Evolutionary conservation across 2,888 invertebrate genomes (phyloP), one percentile per base, ranked within the genome.

Genomic region (Criorhina ranunculi): DNA sequence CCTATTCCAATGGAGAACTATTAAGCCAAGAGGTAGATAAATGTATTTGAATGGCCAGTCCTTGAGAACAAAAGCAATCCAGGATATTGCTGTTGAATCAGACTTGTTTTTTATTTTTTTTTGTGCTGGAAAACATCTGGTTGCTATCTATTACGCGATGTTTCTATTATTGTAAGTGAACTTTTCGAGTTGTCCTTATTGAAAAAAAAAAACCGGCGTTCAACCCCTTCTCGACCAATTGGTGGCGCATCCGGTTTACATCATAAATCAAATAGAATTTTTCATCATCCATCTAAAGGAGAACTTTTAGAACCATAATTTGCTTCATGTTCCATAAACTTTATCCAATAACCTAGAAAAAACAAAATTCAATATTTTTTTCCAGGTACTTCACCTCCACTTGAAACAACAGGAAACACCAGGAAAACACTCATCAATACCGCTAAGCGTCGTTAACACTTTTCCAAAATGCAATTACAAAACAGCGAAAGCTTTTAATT

Each of bases 391-490:
- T 19, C 35, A n/a, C n/a, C n/a, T n/a, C n/a, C n/a, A n/a, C n/a
- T n/a, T n/a, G n/a, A n/a, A n/a, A n/a, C n/a, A n/a, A n/a, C 46
- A 57, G 11, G 12, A 6, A 31, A 35, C 31, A 37, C 42, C 35
- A 44, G 44, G 15, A 49, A n/a, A 55, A 31, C 55, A 49, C 78
- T 79, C 51, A 59, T 57, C 60, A 69, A 35, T 7, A 44, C 69
- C 60, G 55, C 62, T 62, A 72, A 79, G 49, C 42, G 24, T 9
- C 51, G 59, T 72, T 29, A 76, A 70, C 64, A 70, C 49, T 64
- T 55, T 57, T 35, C 44, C 31, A 29, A 66, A 77, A 82, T 70
- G 70, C 76, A 81, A 81, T 81, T 82, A 70, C 24, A 42, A 17
- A 62, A 57, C 64, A 66, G 40, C 64, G 57, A 62, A 69, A 81